Base-by-base conservation (phyloP, 2,113 vertebrate genomes). In the Orthonyx spaldingii region DNA sequence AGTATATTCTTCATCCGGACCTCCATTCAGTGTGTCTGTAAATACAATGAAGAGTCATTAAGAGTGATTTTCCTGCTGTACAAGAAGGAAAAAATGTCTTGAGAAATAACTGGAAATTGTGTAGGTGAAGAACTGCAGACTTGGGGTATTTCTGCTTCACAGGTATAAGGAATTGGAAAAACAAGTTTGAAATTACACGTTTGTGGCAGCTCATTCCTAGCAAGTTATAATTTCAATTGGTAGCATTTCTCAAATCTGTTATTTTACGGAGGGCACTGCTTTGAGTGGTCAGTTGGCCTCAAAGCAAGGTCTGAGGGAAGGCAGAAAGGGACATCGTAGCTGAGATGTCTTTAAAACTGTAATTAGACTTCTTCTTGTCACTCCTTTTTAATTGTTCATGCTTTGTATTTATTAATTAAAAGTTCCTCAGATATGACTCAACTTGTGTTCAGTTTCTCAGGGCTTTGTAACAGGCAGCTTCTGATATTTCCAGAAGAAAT, bases 121-220 rank as follows among this genome's bases (percentile, higher is more conserved):
- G 7, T 39, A 68, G 22, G 27, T 49, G 16, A 65, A 28, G 9
- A 65, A 7, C 19, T 88, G 42, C 35, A 44, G 24, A 35, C 6
- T 41, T 78, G 9, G 8, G 13, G 1, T 27, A 27, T 79, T 14
- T 52, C 20, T 84, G 39, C 27, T 90, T 87, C 33, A 55, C 22
- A 55, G 2, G 7, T 63, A 8, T 1, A 82, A 75, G 12, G 22
- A 78, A 46, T 7, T 70, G 22, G 39, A 42, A 81, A 75, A 82
- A 55, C 1, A 1, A 53, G 12, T 50, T 9, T 7, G 46, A 39
- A 59, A 49, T 65, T 22, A 21, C 16, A 3, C 2, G 0, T 13
- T 59, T 66, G 10, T 56, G 30, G 5, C 68, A 41, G 10, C 21
- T 86, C 19, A 7, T 63, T 39, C 83, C 53, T 59, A 1, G 37